Evolutionary conservation across 2,888 invertebrate genomes (phyloP), one percentile per base, ranked within the genome.

Genomic region (Gerris lacustris): DNA sequence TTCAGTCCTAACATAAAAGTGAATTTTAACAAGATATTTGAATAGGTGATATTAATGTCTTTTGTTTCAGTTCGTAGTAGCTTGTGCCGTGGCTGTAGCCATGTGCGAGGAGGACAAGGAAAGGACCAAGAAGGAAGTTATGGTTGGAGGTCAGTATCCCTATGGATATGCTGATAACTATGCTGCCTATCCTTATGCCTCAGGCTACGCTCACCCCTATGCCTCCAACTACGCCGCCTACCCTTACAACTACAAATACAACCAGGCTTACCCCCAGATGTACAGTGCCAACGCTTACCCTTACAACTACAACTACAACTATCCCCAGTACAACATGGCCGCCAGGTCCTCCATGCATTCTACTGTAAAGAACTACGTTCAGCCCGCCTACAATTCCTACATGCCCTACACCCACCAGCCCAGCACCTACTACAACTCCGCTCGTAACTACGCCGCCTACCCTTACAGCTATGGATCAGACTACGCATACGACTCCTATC

Each of bases 101-200:
- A 67, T 55, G 55, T 55, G 55, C 55, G 55, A 44, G n/a, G n/a
- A 45, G 66, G 67, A 64, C 6, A 66, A 74, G 72, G 72, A 74
- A 63, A 45, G 70, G 11, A 67, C 45, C 6, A 72, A 72, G 71
- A 73, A 72, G 69, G 69, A 73, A 18, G 72, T 73, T 45, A 70
- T 74, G 63, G 67, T 73, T 18, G 74, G 72, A 31, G 31, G 31
- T 31, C 31, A 55, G 11, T 55, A 55, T 15, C 31, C 31, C 31
- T 31, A 31, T 4, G 31, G 31, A 31, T 31, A 31, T 4, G 31
- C 31, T 31, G 55, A 55, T 55, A 55, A 55, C 55, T 55, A 11
- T 5, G 55, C 55, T 55, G 72, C 74, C 47, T 73, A 72, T 69
- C 72, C 69, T 45, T 73, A 72, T 71, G 68, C 67, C 45, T 66